Evolutionary conservation across 2,113 vertebrate species (phyloP).

Genomic region (Rhinolophus ferrumequinum): DNA sequence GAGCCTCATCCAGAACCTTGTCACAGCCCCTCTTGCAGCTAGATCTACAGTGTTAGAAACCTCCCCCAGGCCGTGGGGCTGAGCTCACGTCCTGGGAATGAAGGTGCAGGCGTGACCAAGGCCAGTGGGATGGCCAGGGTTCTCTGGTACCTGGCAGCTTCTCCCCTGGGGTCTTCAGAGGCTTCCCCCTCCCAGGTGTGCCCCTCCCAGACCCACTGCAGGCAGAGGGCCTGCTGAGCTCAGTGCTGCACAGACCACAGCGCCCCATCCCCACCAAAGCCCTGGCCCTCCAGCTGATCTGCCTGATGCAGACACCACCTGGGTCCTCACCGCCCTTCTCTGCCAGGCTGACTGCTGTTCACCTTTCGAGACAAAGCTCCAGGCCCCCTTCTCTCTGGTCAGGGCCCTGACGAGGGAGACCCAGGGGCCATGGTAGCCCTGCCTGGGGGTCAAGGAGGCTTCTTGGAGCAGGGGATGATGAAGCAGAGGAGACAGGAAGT

Average conservation of each 20-base stretch:
- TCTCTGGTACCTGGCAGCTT: neutral
- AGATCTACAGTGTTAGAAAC: neutral
- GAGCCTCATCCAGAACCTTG: neutral
- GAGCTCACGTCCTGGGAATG: neutral
- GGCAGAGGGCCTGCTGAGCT: neutral
- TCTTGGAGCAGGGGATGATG: neutral
- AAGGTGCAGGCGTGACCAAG: neutral
- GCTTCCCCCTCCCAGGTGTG: neutral
- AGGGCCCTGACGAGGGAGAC: neutral
- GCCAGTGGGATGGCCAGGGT: neutral
- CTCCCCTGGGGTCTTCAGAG: neutral
- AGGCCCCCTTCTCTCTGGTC: no score
- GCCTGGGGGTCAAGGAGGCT: no score
- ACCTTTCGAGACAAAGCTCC: neutral
- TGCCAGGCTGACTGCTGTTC: neutral
- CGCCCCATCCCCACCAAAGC: no score
- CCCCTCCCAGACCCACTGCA: neutral
- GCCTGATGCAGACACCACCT: neutral
- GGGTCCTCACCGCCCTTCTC: fast-evolving
- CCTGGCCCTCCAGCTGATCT: neutral
- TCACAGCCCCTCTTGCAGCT: no score
- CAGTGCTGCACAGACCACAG: neutral
- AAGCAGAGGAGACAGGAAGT: neutral
- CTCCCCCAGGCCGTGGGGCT: neutral
- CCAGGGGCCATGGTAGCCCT: neutral